phyloP scores from a whole-genome alignment of 2,113 vertebrate species.

The Odocoileus virginianus region DNA sequence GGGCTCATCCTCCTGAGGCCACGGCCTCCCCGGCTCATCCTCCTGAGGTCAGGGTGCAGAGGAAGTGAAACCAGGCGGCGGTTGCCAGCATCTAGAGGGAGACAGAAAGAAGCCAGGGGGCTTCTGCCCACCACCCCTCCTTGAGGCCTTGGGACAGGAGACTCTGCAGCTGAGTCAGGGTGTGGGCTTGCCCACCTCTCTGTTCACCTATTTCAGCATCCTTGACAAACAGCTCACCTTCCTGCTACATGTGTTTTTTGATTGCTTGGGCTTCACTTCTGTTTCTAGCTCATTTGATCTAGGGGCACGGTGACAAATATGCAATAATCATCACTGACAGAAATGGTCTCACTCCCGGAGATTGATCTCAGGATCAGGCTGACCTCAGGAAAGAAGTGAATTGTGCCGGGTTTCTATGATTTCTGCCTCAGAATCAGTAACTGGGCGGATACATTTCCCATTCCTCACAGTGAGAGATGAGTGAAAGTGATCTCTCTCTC shows the following conservation, averaged over 20 bases:
- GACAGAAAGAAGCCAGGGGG: background rate
- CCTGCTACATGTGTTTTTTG: fast-evolving
- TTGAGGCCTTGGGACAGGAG: background rate
- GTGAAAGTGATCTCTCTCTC: background rate
- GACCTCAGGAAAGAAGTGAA: background rate
- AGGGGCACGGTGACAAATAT: fast-evolving
- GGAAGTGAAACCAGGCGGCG: background rate
- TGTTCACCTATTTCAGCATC: background rate
- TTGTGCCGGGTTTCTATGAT: fast-evolving
- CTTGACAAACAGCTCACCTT: background rate
- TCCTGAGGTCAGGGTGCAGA: background rate
- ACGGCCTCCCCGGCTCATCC: background rate
- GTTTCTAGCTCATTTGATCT: background rate
- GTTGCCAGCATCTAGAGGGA: background rate
- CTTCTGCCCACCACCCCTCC: background rate
- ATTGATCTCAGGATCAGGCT: background rate
- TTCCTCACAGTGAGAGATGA: background rate
- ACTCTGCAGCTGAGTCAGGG: background rate
- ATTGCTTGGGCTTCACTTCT: background rate
- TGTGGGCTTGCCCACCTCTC: fast-evolving
- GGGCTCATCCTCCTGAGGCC: background rate
- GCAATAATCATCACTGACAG: fast-evolving
- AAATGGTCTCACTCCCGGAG: background rate
- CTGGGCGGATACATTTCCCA: background rate
- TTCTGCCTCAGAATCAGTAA: background rate